phyloP scores from a whole-genome alignment of 2,113 vertebrate species.

The Rattus rattus region DNA sequence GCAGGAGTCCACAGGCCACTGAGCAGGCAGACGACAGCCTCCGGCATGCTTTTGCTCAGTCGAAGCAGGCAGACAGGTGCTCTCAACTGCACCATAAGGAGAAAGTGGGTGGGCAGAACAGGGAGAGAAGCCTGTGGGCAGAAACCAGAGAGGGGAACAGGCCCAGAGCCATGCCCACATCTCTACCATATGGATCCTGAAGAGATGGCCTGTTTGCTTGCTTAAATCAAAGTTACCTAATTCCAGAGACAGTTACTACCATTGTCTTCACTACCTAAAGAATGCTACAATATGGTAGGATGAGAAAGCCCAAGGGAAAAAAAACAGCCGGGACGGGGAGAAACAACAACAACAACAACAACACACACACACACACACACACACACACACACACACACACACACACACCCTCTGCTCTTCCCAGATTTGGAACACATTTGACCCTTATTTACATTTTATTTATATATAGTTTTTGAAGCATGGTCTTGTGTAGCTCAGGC shows the following conservation, averaged over 20 bases:
- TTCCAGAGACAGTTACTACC: not conserved
- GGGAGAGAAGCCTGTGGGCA: not conserved
- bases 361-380: accelerated
- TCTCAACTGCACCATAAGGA: not conserved
- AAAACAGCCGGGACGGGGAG: not conserved
- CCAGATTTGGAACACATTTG: accelerated
- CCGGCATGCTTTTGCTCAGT: accelerated
- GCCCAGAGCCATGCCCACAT: not conserved
- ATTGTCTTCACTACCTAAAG: not conserved
- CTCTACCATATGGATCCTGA: not conserved
- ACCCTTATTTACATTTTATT: not conserved
- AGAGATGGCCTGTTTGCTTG: not conserved
- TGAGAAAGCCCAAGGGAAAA: not conserved
- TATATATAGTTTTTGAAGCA: not conserved
- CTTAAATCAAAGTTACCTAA: not conserved
- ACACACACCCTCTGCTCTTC: accelerated
- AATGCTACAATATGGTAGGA: not conserved
- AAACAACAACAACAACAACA: no score
- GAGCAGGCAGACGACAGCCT: not conserved
- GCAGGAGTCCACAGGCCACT: accelerated
- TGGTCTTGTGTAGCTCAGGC: not conserved
- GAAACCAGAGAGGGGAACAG: not conserved
- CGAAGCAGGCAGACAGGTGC: conserved; percentile 11
- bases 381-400: accelerated
- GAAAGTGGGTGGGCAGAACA: not conserved